These are phyloP conservation scores for Venturia canescens DNA, from an alignment of 1,140 invertebrate genomes.

Conservation along the genomic window DNA sequence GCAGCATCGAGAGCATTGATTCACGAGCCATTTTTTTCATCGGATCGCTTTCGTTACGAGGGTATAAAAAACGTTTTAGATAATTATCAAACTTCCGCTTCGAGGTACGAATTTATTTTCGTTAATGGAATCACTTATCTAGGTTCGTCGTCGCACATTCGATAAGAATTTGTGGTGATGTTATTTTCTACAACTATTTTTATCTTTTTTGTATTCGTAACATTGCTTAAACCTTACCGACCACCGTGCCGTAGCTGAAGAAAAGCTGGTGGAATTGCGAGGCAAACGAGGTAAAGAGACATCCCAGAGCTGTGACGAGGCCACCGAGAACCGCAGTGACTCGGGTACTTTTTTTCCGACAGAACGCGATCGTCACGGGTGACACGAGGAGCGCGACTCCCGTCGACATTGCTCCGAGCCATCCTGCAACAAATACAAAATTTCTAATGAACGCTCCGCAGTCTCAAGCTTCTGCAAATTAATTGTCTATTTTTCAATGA, in stretches of 20 bases:
- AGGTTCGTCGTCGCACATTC: too few relatives aligned
- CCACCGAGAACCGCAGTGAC: slow-evolving; percentile 93
- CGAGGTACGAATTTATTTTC: too few relatives aligned
- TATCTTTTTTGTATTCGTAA: not conserved
- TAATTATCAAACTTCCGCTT: too few relatives aligned
- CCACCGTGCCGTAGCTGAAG: slow-evolving; percentile 86
- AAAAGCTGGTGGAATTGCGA: slow-evolving; percentile 93
- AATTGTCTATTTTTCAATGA: not conserved
- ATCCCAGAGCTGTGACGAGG: slow-evolving; percentile 89
- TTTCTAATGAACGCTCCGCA: not conserved
- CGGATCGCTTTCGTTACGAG: too few relatives aligned
- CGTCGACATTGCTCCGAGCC: slow-evolving; percentile 89
- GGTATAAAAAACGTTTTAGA: too few relatives aligned
- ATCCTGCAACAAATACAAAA: slow-evolving; percentile 81
- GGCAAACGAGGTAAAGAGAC: slow-evolving; percentile 92
- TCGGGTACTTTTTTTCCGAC: slow-evolving; percentile 89
- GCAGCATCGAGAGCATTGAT: too few relatives aligned
- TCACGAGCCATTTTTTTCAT: too few relatives aligned
- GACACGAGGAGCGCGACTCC: slow-evolving; percentile 88
- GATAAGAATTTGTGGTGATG: too few relatives aligned
- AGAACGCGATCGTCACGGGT: slow-evolving; percentile 90
- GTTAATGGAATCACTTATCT: too few relatives aligned
- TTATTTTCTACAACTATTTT: not conserved
- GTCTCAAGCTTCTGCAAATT: too few relatives aligned
- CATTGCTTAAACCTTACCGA: slow-evolving; percentile 77